phyloP scores from a whole-genome alignment of 2,113 vertebrate species.

The Shinisaurus crocodilurus region DNA sequence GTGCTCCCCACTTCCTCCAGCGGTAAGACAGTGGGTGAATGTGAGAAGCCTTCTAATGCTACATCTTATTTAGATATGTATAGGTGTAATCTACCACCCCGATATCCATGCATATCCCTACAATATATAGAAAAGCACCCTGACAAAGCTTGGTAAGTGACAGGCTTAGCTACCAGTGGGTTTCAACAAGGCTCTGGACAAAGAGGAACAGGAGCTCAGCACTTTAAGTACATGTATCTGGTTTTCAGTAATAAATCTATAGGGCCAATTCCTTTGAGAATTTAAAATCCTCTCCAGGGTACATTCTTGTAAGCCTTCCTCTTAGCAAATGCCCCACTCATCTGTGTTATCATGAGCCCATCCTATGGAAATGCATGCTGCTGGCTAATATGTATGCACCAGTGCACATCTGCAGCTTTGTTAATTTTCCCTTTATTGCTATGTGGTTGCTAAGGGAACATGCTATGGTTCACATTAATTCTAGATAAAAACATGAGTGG shows the following conservation, averaged over 20 bases:
- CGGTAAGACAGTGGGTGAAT: neutral
- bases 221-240: no score
- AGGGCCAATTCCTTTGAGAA: neutral
- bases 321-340: conserved; percentile 52
- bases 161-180: neutral
- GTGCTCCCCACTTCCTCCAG: neutral
- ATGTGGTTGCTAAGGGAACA: conserved; percentile 89
- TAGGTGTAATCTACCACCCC: no score
- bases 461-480: conserved; percentile 85
- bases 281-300: conserved; percentile 43
- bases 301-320: conserved; percentile 55
- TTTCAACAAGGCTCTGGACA: rapidly evolving
- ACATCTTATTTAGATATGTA: neutral
- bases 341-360: conserved; percentile 59
- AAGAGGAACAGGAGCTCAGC: neutral
- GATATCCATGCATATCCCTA: neutral
- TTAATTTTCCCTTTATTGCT: conserved; percentile 77
- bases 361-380: conserved; percentile 64
- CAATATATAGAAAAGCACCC: neutral
- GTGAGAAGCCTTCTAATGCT: neutral
- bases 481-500: conserved; percentile 74
- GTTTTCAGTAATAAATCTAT: conserved; percentile 14
- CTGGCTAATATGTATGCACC: conserved; percentile 67
- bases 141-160: neutral
- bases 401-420: conserved; percentile 72